phyloP scores from a whole-genome alignment of 2,113 vertebrate species.

The Triplophysa siluroides region DNA sequence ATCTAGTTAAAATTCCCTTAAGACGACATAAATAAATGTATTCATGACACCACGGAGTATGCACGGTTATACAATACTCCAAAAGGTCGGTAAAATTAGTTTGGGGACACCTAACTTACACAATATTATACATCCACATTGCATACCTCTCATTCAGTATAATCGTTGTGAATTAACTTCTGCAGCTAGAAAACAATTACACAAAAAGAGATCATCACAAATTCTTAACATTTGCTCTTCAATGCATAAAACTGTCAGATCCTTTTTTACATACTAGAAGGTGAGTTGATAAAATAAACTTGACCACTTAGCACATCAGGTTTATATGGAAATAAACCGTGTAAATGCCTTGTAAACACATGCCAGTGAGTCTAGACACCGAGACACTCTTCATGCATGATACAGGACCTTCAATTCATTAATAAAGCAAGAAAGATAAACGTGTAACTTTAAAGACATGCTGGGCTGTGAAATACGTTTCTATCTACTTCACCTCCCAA shows the following conservation, averaged over 20 bases:
- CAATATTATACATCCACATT: background rate
- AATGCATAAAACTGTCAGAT: conserved; percentile 25
- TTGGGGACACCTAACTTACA: too few relatives aligned
- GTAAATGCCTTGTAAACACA: background rate
- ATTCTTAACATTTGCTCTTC: background rate
- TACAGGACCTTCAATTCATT: background rate
- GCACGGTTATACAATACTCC: too few relatives aligned
- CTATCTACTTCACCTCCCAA: background rate
- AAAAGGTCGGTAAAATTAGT: background rate
- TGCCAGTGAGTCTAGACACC: background rate
- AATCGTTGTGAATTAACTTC: background rate
- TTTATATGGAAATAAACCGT: conserved; percentile 24
- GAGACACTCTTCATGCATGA: background rate
- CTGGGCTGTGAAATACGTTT: background rate
- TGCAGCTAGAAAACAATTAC: background rate
- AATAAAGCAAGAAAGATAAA: background rate
- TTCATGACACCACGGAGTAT: background rate
- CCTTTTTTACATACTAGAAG: background rate
- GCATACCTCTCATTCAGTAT: background rate
- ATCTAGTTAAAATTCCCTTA: too few relatives aligned
- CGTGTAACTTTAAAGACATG: background rate
- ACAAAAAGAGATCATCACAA: background rate
- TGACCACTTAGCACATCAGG: conserved; percentile 3
- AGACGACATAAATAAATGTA: too few relatives aligned
- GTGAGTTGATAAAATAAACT: background rate